These are phyloP conservation scores for Neria commutata DNA, from an alignment of 2,888 invertebrate species.

Conservation along the genomic window DNA sequence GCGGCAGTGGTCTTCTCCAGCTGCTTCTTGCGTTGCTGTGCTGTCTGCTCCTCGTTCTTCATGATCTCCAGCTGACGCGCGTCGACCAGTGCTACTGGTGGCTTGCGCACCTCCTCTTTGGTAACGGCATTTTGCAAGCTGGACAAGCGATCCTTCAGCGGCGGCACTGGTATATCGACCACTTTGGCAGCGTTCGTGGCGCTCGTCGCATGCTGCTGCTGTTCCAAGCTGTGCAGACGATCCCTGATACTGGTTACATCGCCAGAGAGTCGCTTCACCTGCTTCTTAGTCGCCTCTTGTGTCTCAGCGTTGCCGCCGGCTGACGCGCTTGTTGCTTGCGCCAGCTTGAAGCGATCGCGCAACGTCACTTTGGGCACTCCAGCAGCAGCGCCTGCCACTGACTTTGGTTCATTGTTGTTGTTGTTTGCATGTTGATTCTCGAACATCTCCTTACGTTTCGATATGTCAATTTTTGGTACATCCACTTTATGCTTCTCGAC, in stretches of 20 bases:
- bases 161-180: slow-evolving; percentile 58
- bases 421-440: slow-evolving; percentile 66
- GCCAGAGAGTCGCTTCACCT: slow-evolving; percentile 64
- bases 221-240: slow-evolving; percentile 69
- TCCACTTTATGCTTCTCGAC: slow-evolving; percentile 62
- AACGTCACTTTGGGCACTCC: slow-evolving; percentile 41
- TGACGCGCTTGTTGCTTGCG: slow-evolving; percentile 6
- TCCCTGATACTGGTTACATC: slow-evolving; percentile 71
- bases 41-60: slow-evolving; percentile 58
- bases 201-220: slow-evolving; percentile 58
- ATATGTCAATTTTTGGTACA: slow-evolving; percentile 80
- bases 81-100: slow-evolving; percentile 59
- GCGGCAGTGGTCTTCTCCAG: slow-evolving; percentile 19
- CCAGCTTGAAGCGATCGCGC: slow-evolving; percentile 42
- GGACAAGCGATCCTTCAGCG: slow-evolving; percentile 59
- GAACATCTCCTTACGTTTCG: slow-evolving; percentile 82
- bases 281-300: slow-evolving; percentile 45
- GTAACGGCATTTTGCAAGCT: slow-evolving; percentile 59
- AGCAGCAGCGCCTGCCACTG: slow-evolving; percentile 17
- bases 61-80: slow-evolving; percentile 64
- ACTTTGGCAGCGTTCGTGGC: slow-evolving; percentile 43
- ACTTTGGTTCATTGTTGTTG: slow-evolving; percentile 35
- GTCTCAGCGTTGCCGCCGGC: neutral
- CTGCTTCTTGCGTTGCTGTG: slow-evolving; percentile 37
- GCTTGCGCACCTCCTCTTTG: slow-evolving; percentile 57